Evolutionary conservation across 2,888 invertebrate species (phyloP).

Genomic region (Drosophila vallismaia): DNA sequence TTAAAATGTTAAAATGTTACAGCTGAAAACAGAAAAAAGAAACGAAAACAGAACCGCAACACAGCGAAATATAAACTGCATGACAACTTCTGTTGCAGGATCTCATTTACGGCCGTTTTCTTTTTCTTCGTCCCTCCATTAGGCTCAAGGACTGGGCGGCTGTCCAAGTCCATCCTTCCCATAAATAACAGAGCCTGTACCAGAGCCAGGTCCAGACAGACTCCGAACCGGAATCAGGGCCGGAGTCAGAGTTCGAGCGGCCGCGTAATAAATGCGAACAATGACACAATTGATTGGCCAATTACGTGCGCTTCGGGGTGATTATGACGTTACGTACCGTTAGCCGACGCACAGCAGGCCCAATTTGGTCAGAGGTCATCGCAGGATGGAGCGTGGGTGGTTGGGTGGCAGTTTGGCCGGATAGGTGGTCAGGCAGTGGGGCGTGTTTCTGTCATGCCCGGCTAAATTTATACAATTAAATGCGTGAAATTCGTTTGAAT

Average conservation of each 20-base stretch:
- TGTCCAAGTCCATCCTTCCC: slow-evolving; percentile 18
- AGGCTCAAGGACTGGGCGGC: slow-evolving; percentile 54
- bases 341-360: slow-evolving; percentile 53
- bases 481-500: slow-evolving; percentile 78
- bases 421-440: slow-evolving; percentile 1
- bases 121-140: slow-evolving; percentile 35
- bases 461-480: slow-evolving; percentile 80
- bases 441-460: slow-evolving; percentile 71
- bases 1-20: slow-evolving; percentile 74
- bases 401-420: slow-evolving; percentile 3
- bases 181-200: slow-evolving; percentile 65
- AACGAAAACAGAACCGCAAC: slow-evolving; percentile 41
- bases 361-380: slow-evolving; percentile 11
- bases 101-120: slow-evolving; percentile 33
- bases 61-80: slow-evolving; percentile 58
- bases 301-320: slow-evolving; percentile 82
- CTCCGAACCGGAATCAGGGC: background rate
- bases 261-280: slow-evolving; percentile 78
- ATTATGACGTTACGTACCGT: slow-evolving; percentile 81
- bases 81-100: slow-evolving; percentile 66
- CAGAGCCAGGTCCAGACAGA: slow-evolving; percentile 54
- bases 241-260: slow-evolving; percentile 45
- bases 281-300: slow-evolving; percentile 84
- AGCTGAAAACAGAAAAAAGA: slow-evolving; percentile 40
- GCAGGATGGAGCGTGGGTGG: slow-evolving; percentile 6